Conservation (phyloP, 1,140 invertebrate genomes). For the Dermatophagoides farinae region DNA sequence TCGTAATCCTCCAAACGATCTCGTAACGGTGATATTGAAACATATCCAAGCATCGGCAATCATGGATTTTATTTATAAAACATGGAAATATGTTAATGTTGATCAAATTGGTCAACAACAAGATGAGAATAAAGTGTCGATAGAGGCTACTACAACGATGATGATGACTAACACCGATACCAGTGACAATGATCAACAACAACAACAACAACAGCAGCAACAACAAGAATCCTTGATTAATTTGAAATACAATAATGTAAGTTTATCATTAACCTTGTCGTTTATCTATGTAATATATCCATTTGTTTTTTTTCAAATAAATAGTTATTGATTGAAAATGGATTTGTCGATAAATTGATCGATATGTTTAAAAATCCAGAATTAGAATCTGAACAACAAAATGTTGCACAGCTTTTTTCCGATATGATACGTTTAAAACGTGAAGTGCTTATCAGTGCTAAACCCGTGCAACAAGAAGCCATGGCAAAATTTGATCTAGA, state of each 20-base stretch:
- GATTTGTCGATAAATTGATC: conserved; percentile 12
- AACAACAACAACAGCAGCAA: background rate
- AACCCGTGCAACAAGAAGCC: conserved; percentile 15
- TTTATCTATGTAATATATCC: background rate
- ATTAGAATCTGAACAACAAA: conserved; percentile 44
- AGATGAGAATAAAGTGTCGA: too few species aligned
- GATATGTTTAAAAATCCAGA: conserved; percentile 5
- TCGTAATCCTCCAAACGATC: conserved; percentile 60
- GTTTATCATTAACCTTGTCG: background rate
- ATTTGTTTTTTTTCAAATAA: background rate
- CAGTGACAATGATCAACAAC: too few species aligned
- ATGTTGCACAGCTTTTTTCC: conserved; percentile 56
- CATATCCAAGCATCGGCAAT: conserved; percentile 85
- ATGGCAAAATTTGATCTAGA: too few species aligned
- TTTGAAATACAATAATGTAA: background rate
- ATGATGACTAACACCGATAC: too few species aligned
- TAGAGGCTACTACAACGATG: too few species aligned
- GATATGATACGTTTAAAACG: conserved; percentile 50
- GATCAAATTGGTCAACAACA: background rate
- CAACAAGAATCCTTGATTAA: background rate
- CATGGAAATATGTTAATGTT: conserved; percentile 34
- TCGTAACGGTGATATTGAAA: conserved; percentile 58
- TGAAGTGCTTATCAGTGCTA: conserved; percentile 33
- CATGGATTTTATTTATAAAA: conserved; percentile 77
- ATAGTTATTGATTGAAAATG: background rate